These are phyloP conservation scores for Chloroceryle amazona DNA, from an alignment of 2,797 vertebrate genomes.

Conservation along the genomic window DNA sequence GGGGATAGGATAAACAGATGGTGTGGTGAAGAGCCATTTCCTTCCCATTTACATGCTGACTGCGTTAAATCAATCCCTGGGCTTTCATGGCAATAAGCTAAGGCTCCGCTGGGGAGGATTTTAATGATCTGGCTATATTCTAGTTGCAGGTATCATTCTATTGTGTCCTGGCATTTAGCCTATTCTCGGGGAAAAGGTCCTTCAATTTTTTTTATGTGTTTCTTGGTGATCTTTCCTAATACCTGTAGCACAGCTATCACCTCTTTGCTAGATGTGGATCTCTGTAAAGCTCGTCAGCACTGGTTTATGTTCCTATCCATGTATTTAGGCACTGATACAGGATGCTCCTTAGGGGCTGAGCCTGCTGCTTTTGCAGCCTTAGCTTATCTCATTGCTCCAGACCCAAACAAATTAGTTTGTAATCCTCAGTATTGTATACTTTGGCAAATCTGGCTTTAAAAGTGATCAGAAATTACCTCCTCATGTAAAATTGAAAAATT, in stretches of 20 bases:
- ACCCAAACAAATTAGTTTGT: constrained; percentile 47
- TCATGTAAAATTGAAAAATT: neutral
- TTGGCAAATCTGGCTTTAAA: constrained; percentile 24
- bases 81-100: constrained; percentile 1
- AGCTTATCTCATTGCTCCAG: constrained; percentile 50
- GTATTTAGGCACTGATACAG: neutral
- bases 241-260: neutral
- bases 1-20: constrained; percentile 26
- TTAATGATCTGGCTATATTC: neutral
- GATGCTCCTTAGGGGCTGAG: constrained; percentile 4
- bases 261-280: neutral
- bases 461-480: constrained; percentile 13
- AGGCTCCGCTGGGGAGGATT: constrained; percentile 20
- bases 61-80: constrained; percentile 36
- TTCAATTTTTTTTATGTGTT: neutral
- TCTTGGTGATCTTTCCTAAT: neutral
- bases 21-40: constrained; percentile 44
- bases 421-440: constrained; percentile 14
- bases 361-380: constrained; percentile 11
- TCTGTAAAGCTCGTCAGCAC: neutral
- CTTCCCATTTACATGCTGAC: neutral
- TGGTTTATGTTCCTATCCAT: neutral
- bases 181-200: neutral
- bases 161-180: neutral
- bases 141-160: neutral